phyloP scores from a whole-genome alignment of 2,888 invertebrate genomes.

The Spialia ferax region DNA sequence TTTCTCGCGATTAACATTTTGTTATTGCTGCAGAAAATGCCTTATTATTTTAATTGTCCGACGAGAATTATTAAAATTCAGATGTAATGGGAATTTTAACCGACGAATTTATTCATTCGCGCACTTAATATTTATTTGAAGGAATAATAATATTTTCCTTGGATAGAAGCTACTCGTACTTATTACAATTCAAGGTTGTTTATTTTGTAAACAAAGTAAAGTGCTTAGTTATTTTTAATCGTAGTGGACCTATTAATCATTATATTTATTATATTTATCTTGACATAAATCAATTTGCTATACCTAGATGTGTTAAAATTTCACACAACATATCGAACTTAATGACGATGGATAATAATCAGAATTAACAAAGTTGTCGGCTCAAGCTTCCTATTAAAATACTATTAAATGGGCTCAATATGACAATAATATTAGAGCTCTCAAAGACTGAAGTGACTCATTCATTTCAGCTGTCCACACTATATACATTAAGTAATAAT shows the following conservation, averaged over 20 bases:
- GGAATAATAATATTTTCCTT: no score
- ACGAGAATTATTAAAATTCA: background rate
- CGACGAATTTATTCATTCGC: background rate
- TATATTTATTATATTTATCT: no score
- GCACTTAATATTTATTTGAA: no score
- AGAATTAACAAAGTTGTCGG: background rate
- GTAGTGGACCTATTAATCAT: no score
- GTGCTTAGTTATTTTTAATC: no score
- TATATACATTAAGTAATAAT: constrained; percentile 47
- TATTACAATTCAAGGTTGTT: no score
- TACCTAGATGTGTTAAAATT: no score
- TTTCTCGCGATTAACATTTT: constrained; percentile 26
- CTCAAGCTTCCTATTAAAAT: background rate
- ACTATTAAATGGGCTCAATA: background rate
- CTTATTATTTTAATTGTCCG: background rate
- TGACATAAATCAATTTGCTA: no score
- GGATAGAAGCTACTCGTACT: no score
- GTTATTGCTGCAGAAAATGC: constrained; percentile 7
- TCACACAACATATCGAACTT: background rate
- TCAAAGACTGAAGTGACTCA: constrained; percentile 3
- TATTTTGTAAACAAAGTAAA: no score
- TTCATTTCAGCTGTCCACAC: constrained; percentile 12
- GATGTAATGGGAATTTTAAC: constrained; percentile 2
- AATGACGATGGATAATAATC: background rate
- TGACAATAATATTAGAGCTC: background rate